phyloP scores from a whole-genome alignment of 2,888 invertebrate genomes.

The Drepanosiphum platanoidis region DNA sequence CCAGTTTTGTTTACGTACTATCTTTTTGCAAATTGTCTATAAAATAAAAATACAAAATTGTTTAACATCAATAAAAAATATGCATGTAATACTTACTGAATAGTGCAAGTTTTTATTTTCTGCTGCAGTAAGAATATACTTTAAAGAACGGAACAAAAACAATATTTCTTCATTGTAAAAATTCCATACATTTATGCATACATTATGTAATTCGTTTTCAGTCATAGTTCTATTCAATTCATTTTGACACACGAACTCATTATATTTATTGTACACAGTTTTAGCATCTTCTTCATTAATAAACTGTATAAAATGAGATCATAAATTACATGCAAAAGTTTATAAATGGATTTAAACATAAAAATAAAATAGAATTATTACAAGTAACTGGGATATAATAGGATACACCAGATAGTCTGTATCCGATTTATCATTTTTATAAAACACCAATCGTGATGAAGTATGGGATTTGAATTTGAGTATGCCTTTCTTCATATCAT shows the following conservation, averaged over 20 bases:
- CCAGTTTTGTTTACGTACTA: slow-evolving; percentile 53
- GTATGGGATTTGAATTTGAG: slow-evolving; percentile 45
- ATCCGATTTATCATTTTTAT: slow-evolving; percentile 54
- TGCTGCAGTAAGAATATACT: slow-evolving; percentile 49
- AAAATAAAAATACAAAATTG: neutral
- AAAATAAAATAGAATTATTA: slow-evolving; percentile 13
- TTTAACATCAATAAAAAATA: neutral
- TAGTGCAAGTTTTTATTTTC: slow-evolving; percentile 44
- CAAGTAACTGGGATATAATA: slow-evolving; percentile 50
- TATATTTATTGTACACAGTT: slow-evolving; percentile 34
- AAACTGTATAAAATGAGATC: slow-evolving; percentile 26
- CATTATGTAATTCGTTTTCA: slow-evolving; percentile 50
- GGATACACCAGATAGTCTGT: slow-evolving; percentile 43
- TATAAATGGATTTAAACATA: neutral
- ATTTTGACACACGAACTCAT: slow-evolving; percentile 16
- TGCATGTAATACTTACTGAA: slow-evolving; percentile 31
- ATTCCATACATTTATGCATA: slow-evolving; percentile 52
- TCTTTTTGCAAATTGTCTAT: slow-evolving; percentile 35
- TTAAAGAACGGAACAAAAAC: slow-evolving; percentile 55
- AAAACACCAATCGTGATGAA: slow-evolving; percentile 43
- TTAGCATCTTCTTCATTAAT: slow-evolving; percentile 37
- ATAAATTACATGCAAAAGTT: neutral
- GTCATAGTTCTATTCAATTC: slow-evolving; percentile 27
- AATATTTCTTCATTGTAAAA: slow-evolving; percentile 56
- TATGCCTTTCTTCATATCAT: slow-evolving; percentile 54